Evolutionary conservation across 2,113 vertebrate genomes (phyloP), one percentile per base, ranked within the genome.

Genomic region (Misgurnus anguillicaudatus): DNA sequence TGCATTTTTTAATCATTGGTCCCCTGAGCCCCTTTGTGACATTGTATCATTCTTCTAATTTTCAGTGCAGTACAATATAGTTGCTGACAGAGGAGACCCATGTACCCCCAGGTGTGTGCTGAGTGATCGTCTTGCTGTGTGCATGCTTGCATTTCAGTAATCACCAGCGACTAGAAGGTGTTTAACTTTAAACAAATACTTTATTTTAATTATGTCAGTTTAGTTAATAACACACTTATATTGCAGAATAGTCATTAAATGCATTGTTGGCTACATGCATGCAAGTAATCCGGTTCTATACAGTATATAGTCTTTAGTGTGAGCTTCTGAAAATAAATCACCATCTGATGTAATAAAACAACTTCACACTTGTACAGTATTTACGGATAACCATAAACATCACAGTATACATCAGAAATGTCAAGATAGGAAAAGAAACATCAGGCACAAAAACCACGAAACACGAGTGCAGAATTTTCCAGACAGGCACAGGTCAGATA

Each of bases 351-450:
- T 61, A 11, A 13, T 69, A 71, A 79, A 78, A 78, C 58, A 62
- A 10, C 42, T 45, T 7, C 10, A 10, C 42, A 45, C 14, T 2
- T 13, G 41, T 80, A 80, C 73, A 73, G 81, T 75, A 75, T 80
- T 72, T 71, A 61, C 48, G 39, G 75, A 80, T 77, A 57, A 80
- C 55, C 74, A 69, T 42, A n/a, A 36, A 51, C 64, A 71, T 85
- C 86, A 87, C 83, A 85, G 83, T 87, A 85, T 85, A 83, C 72
- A 62, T 82, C 64, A 87, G 77, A 75, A 74, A 84, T 74, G 79
- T 83, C 79, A 79, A 48, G 55, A 67, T 17, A 57, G 69, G 24
- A 75, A 78, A 66, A 82, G 60, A 80, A 78, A 82, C 81, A 83
- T 85, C 83, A 87, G 86, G 83, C 86, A 87, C 86, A 82, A 78